Conservation (phyloP, 2,113 vertebrate species). For the Edolisoma coerulescens region DNA sequence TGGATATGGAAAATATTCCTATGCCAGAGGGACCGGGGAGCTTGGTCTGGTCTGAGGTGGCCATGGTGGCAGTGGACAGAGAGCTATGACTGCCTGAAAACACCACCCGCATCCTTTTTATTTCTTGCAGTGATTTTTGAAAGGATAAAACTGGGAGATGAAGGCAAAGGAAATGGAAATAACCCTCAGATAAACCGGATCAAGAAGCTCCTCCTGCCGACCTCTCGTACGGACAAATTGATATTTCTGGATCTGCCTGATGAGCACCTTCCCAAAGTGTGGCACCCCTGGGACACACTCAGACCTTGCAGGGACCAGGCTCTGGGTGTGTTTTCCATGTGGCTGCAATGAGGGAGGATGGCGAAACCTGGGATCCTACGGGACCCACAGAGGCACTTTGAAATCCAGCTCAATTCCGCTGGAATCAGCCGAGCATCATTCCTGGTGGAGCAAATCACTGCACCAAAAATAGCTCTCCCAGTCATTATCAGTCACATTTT, state of each 20-base stretch:
- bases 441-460: background rate
- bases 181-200: background rate
- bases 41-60: background rate
- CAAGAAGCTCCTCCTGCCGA: fast-evolving
- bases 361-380: fast-evolving
- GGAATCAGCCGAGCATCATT: background rate
- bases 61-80: background rate
- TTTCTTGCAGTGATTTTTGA: background rate
- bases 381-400: fast-evolving
- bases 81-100: background rate
- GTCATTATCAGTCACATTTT: background rate
- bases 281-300: fast-evolving
- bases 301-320: background rate
- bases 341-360: fast-evolving
- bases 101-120: background rate
- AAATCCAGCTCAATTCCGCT: background rate
- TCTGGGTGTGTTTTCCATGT: background rate
- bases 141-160: background rate
- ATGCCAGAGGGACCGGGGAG: fast-evolving
- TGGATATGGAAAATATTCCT: background rate
- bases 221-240: fast-evolving
- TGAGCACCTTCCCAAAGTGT: background rate
- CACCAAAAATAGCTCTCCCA: background rate
- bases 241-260: background rate
- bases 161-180: background rate